These are phyloP conservation scores for Perizoma affinitatum DNA, from an alignment of 2,888 invertebrate genomes.

Conservation along the genomic window DNA sequence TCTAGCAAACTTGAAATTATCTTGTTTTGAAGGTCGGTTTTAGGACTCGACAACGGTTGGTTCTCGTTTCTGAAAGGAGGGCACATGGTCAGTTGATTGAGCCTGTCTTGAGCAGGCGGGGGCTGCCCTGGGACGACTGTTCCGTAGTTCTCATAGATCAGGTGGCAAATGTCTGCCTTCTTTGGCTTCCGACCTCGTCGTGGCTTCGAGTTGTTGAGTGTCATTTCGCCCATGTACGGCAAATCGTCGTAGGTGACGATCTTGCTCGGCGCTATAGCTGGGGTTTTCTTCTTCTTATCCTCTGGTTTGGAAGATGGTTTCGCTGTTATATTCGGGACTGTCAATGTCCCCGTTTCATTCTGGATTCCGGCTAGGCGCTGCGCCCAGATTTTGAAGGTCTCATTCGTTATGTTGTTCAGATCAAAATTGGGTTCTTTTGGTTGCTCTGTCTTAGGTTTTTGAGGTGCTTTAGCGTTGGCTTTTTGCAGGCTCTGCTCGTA, in stretches of 20 bases:
- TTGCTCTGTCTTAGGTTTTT: constrained; percentile 61
- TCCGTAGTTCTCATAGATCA: constrained; percentile 96
- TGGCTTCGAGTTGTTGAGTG: constrained; percentile 93
- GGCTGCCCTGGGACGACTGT: constrained; percentile 92
- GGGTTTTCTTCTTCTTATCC: constrained; percentile 67
- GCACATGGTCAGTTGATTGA: constrained; percentile 52
- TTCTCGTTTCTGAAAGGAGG: constrained; percentile 55
- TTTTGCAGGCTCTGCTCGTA: constrained; percentile 89
- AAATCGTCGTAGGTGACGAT: constrained; percentile 91
- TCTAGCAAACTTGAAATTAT: constrained; percentile 88
- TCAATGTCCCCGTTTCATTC: constrained; percentile 74
- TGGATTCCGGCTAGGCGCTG: constrained; percentile 90
- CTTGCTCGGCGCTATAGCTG: constrained; percentile 72
- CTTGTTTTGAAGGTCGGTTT: constrained; percentile 87
- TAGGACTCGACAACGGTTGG: constrained; percentile 62
- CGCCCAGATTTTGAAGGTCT: constrained; percentile 89
- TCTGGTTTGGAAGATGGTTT: constrained; percentile 57
- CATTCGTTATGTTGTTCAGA: constrained; percentile 79
- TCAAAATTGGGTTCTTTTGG: constrained; percentile 71
- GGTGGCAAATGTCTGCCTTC: constrained; percentile 95
- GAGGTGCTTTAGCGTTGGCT: constrained; percentile 63
- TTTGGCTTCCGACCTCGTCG: constrained; percentile 94
- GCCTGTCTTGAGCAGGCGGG: constrained; percentile 74
- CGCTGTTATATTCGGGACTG: constrained; percentile 51
- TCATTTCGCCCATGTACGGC: constrained; percentile 97